phyloP scores from a whole-genome alignment of 2,888 invertebrate genomes.

The Lochmaea capreae region DNA sequence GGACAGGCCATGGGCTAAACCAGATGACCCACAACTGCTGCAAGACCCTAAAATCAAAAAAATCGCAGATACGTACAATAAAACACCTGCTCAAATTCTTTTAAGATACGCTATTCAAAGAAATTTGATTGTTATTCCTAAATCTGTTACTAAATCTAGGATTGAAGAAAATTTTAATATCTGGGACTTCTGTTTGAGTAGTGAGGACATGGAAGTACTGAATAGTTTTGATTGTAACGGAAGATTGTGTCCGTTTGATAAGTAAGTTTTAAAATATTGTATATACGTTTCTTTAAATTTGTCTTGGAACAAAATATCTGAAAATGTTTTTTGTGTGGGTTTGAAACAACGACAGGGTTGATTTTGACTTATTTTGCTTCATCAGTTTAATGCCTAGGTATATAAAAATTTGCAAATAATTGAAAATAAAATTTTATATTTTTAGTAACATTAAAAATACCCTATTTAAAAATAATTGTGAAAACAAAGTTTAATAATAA shows the following conservation, averaged over 20 bases:
- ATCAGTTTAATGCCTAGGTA: too few relatives aligned
- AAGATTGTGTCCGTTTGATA: conserved; percentile 73
- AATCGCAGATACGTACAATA: conserved; percentile 73
- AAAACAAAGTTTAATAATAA: too few relatives aligned
- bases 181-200: conserved; percentile 76
- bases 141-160: conserved; percentile 79
- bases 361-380: too few relatives aligned
- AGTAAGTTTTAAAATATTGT: conserved; percentile 66
- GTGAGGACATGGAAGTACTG: conserved; percentile 75
- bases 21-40: conserved; percentile 77
- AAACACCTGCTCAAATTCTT: conserved; percentile 78
- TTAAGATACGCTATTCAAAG: conserved; percentile 76
- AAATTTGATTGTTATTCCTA: conserved; percentile 82
- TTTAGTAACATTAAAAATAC: too few relatives aligned
- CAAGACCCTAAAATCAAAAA: conserved; percentile 79
- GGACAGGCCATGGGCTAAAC: conserved; percentile 85
- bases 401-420: too few relatives aligned
- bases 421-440: too few relatives aligned
- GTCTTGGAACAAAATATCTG: too few relatives aligned
- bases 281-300: neutral
- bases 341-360: too few relatives aligned
- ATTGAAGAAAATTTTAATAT: conserved; percentile 78
- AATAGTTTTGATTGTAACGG: conserved; percentile 79
- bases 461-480: too few relatives aligned
- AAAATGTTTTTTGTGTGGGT: too few relatives aligned